A percentile compares a stretch with the other conserved stretches of the same genome.
Conservation (phyloP, 2,797 vertebrate genomes). For the Pseudochromis fuscus region DNA sequence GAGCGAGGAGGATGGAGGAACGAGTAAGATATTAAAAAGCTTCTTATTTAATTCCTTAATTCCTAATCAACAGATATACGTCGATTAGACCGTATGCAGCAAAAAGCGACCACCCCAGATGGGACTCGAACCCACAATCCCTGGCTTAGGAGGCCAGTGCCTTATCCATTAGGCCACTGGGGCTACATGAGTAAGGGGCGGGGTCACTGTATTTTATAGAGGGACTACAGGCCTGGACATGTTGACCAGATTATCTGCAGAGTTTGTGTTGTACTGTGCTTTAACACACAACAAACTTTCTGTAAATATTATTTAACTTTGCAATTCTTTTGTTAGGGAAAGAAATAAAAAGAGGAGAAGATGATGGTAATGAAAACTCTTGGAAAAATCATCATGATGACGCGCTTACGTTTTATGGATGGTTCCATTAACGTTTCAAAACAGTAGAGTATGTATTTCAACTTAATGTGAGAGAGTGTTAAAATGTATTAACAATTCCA, state of each 20-base stretch:
- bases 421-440: slow-evolving; percentile 37
- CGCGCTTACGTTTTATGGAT: neutral
- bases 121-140: slow-evolving; percentile 83
- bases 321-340: too few species aligned
- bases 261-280: neutral
- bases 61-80: too few species aligned
- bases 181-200: fast-evolving
- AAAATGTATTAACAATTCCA: fast-evolving
- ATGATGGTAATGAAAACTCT: neutral
- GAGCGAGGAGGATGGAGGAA: neutral
- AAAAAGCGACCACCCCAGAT: slow-evolving; percentile 65
- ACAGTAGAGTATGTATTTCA: slow-evolving; percentile 22
- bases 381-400: slow-evolving; percentile 54
- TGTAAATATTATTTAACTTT: neutral
- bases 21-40: too few species aligned
- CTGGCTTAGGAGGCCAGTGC: slow-evolving; percentile 83
- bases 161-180: slow-evolving; percentile 80
- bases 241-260: too few species aligned
- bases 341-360: too few species aligned
- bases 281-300: too few species aligned
- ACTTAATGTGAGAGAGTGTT: fast-evolving
- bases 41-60: too few species aligned
- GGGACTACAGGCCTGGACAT: fast-evolving
- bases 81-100: too few species aligned
- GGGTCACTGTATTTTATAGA: fast-evolving